Percentiles rank a stretch among this genome's conserved stretches.
These are phyloP conservation scores for Hyla sarda DNA, from an alignment of 2,113 vertebrate genomes.

Conservation along the genomic window DNA sequence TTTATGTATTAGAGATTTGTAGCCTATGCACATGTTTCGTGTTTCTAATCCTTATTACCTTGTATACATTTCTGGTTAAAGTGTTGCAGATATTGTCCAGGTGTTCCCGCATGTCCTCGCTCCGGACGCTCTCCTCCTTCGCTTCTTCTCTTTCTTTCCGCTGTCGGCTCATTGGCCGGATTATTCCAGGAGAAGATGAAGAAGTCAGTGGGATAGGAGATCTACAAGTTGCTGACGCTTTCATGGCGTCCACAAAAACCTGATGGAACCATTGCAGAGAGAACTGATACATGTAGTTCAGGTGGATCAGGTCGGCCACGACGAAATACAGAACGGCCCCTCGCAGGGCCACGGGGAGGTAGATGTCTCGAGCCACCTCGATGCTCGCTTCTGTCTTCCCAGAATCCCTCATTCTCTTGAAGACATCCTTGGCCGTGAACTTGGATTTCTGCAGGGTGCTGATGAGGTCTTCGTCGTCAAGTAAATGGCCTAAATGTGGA, in stretches of 20 bases:
- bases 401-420: slow-evolving; percentile 62
- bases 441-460: slow-evolving; percentile 69
- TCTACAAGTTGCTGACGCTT: slow-evolving; percentile 33
- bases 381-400: slow-evolving; percentile 64
- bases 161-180: not conserved
- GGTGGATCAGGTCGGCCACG: slow-evolving; percentile 60
- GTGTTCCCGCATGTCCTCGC: not conserved
- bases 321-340: slow-evolving; percentile 70
- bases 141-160: not conserved
- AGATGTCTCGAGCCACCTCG: slow-evolving; percentile 60
- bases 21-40: not conserved
- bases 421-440: slow-evolving; percentile 66
- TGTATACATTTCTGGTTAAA: slow-evolving; percentile 67
- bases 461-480: slow-evolving; percentile 71
- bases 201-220: not conserved
- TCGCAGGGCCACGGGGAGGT: slow-evolving; percentile 66
- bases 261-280: slow-evolving; percentile 71
- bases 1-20: too few species aligned
- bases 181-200: not conserved
- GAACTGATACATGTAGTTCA: slow-evolving; percentile 73
- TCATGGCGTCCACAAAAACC: slow-evolving; percentile 62
- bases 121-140: not conserved
- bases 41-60: slow-evolving; percentile 64
- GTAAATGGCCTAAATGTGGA: slow-evolving; percentile 62
- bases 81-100: slow-evolving; percentile 58